phyloP scores from a whole-genome alignment of 2,888 invertebrate species.

The Scotopteryx bipunctaria region DNA sequence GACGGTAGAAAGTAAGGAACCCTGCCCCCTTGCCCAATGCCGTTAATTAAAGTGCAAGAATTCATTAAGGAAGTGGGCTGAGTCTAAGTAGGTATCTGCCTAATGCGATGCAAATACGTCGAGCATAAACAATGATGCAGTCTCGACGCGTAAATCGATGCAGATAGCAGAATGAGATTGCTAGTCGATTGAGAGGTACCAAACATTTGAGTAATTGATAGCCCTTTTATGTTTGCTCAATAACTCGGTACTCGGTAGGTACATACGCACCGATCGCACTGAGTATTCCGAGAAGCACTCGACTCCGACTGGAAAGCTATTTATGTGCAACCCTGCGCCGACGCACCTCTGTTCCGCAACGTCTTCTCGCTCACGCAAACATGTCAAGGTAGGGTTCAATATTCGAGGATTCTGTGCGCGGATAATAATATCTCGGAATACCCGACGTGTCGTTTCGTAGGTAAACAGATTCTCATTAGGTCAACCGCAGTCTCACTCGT shows the following conservation, averaged over 20 bases:
- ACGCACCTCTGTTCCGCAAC: conserved; percentile 69
- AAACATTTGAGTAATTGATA: conserved; percentile 46
- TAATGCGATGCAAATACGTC: conserved; percentile 36
- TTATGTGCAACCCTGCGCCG: conserved; percentile 76
- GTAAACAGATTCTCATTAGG: conserved; percentile 66
- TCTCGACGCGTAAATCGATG: conserved; percentile 34
- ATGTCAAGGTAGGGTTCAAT: conserved; percentile 83
- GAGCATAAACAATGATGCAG: conserved; percentile 44
- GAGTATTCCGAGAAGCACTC: conserved; percentile 72
- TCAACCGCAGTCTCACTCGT: conserved; percentile 54
- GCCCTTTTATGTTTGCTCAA: conserved; percentile 41
- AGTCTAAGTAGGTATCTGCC: conserved; percentile 27
- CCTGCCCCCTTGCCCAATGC: conserved; percentile 51
- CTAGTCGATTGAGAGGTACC: conserved; percentile 37
- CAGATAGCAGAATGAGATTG: conserved; percentile 35
- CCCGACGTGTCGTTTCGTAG: conserved; percentile 63
- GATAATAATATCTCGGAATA: conserved; percentile 72
- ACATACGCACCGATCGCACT: conserved; percentile 44
- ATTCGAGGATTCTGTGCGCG: conserved; percentile 75
- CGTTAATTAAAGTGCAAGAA: conserved; percentile 56
- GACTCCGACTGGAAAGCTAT: conserved; percentile 72
- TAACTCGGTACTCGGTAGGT: conserved; percentile 33
- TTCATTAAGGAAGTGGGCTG: conserved; percentile 57
- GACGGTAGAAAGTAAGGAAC: conserved; percentile 61
- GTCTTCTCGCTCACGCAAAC: conserved; percentile 73